Percentiles rank a stretch among this genome's conserved stretches.
Evolutionary conservation across 2,113 vertebrate species (phyloP).

Genomic region (Ellobius talpinus): DNA sequence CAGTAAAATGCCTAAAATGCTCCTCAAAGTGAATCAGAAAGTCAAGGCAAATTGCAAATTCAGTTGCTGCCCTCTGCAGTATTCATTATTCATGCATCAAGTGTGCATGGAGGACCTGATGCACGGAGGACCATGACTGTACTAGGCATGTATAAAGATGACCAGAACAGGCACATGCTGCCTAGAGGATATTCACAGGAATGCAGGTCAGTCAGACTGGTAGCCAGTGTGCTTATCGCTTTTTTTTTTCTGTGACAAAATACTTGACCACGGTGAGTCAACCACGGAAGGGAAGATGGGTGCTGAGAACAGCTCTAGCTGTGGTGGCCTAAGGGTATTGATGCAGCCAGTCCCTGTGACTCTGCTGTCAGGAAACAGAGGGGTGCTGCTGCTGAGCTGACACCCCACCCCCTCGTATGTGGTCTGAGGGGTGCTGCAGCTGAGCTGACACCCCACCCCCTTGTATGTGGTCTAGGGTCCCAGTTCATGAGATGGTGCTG

Average conservation of each 20-base stretch:
- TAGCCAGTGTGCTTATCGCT: neutral
- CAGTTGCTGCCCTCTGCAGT: neutral
- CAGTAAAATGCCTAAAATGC: neutral
- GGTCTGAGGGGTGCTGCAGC: neutral
- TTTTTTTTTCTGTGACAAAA: neutral
- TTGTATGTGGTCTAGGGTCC: neutral
- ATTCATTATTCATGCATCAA: neutral
- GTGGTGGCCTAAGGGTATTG: neutral
- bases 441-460: too few species aligned
- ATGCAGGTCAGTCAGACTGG: neutral
- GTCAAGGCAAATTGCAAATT: neutral
- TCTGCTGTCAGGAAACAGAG: neutral
- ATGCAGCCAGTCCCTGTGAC: neutral
- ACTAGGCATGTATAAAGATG: neutral
- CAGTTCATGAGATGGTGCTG: neutral
- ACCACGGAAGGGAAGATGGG: neutral
- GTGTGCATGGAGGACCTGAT: too few species aligned
- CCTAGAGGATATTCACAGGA: fast-evolving
- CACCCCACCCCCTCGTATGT: too few species aligned
- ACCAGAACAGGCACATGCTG: neutral
- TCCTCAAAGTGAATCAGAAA: neutral
- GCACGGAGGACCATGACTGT: neutral
- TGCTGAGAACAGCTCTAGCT: neutral
- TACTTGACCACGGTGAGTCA: too few species aligned
- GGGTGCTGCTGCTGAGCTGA: neutral